phyloP scores from a whole-genome alignment of 1,140 invertebrate species.

The Monomorium pharaonis region DNA sequence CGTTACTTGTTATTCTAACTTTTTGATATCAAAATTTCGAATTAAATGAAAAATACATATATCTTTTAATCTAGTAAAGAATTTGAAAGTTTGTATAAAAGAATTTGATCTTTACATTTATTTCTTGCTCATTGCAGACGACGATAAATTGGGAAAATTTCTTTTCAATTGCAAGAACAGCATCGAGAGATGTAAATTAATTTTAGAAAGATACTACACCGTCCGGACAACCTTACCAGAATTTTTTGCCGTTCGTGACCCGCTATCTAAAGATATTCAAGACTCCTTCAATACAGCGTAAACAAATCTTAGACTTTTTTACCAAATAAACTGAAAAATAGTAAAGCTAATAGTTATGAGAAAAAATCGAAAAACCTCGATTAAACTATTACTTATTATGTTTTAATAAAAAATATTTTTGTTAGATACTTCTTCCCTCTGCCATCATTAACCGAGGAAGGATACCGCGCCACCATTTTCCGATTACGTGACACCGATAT shows the following conservation, averaged over 20 bases:
- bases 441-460: conserved; percentile 82
- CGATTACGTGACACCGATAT: conserved; percentile 76
- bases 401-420: conserved; percentile 2
- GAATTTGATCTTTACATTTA: neutral
- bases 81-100: neutral
- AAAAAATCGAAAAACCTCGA: neutral
- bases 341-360: neutral
- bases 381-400: neutral
- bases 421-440: conserved; percentile 80
- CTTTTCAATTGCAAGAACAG: conserved; percentile 86
- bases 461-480: conserved; percentile 81
- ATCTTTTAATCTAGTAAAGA: no score
- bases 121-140: conserved; percentile 77
- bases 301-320: conserved; percentile 38
- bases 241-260: conserved; percentile 84
- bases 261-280: conserved; percentile 80
- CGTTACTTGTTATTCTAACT: no score
- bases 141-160: conserved; percentile 83
- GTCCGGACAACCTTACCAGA: conserved; percentile 83
- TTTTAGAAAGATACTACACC: conserved; percentile 85
- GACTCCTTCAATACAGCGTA: conserved; percentile 79
- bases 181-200: conserved; percentile 84
- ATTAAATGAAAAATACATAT: neutral
- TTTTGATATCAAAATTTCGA: neutral
- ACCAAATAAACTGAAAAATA: neutral